Base-by-base conservation (phyloP, 2,888 invertebrate species). In the Galeopsomyia nigrocyanea region DNA sequence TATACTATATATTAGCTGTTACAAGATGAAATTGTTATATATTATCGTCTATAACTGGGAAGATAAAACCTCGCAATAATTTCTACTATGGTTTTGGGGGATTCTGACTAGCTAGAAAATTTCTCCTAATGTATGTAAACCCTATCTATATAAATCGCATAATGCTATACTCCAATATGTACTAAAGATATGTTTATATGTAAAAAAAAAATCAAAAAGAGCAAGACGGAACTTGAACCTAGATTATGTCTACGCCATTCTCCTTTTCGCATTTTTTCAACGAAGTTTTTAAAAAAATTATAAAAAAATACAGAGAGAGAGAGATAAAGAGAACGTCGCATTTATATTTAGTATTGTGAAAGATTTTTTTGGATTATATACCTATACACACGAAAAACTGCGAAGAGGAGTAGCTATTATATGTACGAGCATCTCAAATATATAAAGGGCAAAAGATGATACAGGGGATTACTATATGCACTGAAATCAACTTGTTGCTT, bases 401-500 rank as follows among this genome's bases (percentile, higher is more conserved):
- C 75, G 72, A 75, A 70, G 64, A 39, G 58, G 70, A 75, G 60
- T 60, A 65, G 57, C 57, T 68, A 68, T 49, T 47, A 49, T 65
- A 66, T 66, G 31, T 53, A 71, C 71, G 74, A 75, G 74, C 71
- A 75, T 72, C 19, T 53, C 17, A 56, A 65, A 64, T 65, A 13
- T 39, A 39, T 3, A 39, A 71, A 71, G 75, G 73, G 61, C 60
- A 68, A 73, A 39, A 68, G 31, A 74, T 68, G 60, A 72, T 76
- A 76, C 70, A 65, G 64, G 74, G 71, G 72, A 64, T 66, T 46
- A 21, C 75, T 78, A 78, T 85, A 85, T 86, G 84, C 83, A 86
- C 80, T 79, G 80, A 82, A 83, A 74, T 84, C 80, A 85, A 84
- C 79, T 81, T 81, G 73, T 73, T 84, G 79, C 76, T 73, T 77